These are phyloP conservation scores for Hippocampus zosterae DNA, from an alignment of 2,113 vertebrate species.

Conservation along the genomic window DNA sequence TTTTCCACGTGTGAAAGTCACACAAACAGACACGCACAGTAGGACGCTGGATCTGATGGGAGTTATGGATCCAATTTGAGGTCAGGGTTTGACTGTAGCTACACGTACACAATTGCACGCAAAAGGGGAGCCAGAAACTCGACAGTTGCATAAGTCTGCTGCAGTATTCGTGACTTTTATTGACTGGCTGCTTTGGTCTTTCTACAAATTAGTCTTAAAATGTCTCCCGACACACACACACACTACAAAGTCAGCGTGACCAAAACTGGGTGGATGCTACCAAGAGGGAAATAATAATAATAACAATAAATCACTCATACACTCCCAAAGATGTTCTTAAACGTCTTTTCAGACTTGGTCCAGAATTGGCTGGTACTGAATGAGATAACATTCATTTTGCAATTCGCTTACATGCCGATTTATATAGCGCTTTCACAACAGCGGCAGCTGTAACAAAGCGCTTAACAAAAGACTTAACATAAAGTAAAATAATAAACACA, in stretches of 20 bases:
- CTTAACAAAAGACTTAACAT: too few relatives aligned
- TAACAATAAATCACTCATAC: too few relatives aligned
- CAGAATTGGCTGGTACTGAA: too few relatives aligned
- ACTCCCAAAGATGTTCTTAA: too few relatives aligned
- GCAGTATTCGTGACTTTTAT: not conserved
- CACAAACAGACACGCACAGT: conserved; percentile 26
- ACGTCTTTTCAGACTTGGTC: too few relatives aligned
- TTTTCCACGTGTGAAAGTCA: conserved; percentile 3
- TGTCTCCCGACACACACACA: not conserved
- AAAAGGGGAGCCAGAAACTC: not conserved
- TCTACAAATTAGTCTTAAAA: not conserved
- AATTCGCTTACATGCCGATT: too few relatives aligned
- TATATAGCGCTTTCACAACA: too few relatives aligned
- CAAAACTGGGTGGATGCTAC: too few relatives aligned
- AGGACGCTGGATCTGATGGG: conserved; percentile 39
- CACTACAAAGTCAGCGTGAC: not conserved
- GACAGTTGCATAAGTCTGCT: not conserved
- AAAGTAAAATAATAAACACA: too few relatives aligned
- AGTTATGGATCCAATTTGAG: conserved; percentile 21
- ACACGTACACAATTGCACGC: not conserved
- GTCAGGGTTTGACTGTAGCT: conserved; percentile 30
- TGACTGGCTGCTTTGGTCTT: not conserved
- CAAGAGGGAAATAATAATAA: not conserved
- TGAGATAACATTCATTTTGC: too few relatives aligned
- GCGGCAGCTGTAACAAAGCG: too few relatives aligned